Base-by-base conservation (phyloP, 2,113 vertebrate species). In the Rana temporaria region DNA sequence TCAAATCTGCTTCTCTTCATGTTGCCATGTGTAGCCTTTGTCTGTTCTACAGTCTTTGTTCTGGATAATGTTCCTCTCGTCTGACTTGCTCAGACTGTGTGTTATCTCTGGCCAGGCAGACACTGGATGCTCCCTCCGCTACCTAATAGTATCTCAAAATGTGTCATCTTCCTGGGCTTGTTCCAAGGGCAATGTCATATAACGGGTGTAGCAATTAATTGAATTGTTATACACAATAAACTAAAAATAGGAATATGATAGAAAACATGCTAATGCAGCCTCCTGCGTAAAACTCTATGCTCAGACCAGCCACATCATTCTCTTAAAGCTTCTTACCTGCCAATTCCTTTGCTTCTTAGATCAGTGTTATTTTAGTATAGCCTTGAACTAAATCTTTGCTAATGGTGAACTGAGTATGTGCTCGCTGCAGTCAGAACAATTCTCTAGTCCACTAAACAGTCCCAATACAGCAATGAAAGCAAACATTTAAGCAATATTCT, bases 11-110 rank as follows among this genome's bases (percentile, higher is more conserved):
- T 59, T 70, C 34, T 65, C 66, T 52, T 79, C 78, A 42, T 24
- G 26, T n/a, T 56, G 69, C 62, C 70, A 74, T 55, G 34, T 70
- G n/a, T 56, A 18, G 38, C 22, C 20, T 66, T 74, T 82, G 57
- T 72, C 24, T 81, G 60, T 20, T 17, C 17, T 16, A n/a, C 69
- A 32, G 70, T 16, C 60, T 82, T 82, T 82, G 70, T 82, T 74
- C 80, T 38, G 62, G 79, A 53, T 56, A 73, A 65, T 74, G 57
- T 65, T 74, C 60, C 34, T 18, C 59, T 26, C 15, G 65, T 82
- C 70, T 66, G 62, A 53, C 52, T 60, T 53, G 30, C 64, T 34
- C 79, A 32, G n/a, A n/a, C n/a, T 81, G 52, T 15, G 42, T 55
- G 67, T 74, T 74, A 56, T 82, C 26, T 19, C 19, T 55, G 56